These are phyloP conservation scores for Lithophane socia DNA, from an alignment of 2,888 invertebrate genomes.

Conservation along the genomic window DNA sequence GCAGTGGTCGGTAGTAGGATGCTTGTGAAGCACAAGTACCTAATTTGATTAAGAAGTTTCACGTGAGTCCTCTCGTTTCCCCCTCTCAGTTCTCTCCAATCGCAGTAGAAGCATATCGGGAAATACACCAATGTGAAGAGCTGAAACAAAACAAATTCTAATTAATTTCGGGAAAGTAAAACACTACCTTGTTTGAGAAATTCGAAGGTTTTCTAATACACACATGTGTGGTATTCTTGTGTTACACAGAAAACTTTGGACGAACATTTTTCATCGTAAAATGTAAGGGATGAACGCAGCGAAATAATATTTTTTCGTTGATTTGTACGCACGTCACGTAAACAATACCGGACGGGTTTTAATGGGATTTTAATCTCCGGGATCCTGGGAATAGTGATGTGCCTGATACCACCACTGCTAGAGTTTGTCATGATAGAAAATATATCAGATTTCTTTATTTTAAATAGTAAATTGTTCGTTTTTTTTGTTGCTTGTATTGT, in stretches of 20 bases:
- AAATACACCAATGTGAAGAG: slow-evolving; percentile 76
- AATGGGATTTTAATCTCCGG: slow-evolving; percentile 59
- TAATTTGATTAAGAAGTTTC: slow-evolving; percentile 73
- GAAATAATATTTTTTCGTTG: slow-evolving; percentile 54
- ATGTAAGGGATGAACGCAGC: slow-evolving; percentile 25
- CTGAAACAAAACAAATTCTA: slow-evolving; percentile 72
- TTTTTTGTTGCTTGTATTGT: background rate
- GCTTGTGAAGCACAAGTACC: slow-evolving; percentile 78
- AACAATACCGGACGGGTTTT: slow-evolving; percentile 60
- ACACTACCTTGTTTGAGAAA: slow-evolving; percentile 26
- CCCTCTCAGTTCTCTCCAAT: slow-evolving; percentile 76
- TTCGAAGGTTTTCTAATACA: slow-evolving; percentile 38
- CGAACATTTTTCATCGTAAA: slow-evolving; percentile 39
- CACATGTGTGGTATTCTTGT: slow-evolving; percentile 29
- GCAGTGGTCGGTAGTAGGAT: slow-evolving; percentile 80
- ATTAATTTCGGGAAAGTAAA: slow-evolving; percentile 27
- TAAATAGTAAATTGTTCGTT: background rate
- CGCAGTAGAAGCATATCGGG: slow-evolving; percentile 80
- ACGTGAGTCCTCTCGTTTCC: slow-evolving; percentile 69
- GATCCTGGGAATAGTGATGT: slow-evolving; percentile 48
- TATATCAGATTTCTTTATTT: slow-evolving; percentile 2
- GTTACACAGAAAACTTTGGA: slow-evolving; percentile 31
- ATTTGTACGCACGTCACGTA: slow-evolving; percentile 54
- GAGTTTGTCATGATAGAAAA: slow-evolving; percentile 22
- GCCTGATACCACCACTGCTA: slow-evolving; percentile 9